A percentile compares a stretch with the other conserved stretches of the same genome.
These are phyloP conservation scores for Apotomis capreana DNA, from an alignment of 2,888 invertebrate genomes.

Conservation along the genomic window DNA sequence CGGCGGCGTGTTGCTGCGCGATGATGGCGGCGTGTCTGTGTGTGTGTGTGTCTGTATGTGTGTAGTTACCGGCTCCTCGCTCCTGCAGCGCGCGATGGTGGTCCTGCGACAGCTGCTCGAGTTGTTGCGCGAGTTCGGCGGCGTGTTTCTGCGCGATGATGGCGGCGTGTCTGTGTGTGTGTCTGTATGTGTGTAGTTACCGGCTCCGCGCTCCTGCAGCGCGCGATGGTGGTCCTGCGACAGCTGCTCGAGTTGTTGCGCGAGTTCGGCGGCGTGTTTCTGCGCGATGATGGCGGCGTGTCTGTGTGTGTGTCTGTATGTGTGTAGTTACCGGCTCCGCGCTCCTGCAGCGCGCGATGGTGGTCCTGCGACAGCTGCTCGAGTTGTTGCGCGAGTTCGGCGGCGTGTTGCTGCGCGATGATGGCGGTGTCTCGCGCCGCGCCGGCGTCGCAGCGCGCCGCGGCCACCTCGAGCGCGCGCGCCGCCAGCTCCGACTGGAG, in stretches of 20 bases:
- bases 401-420: slow-evolving; percentile 78
- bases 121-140: slow-evolving; percentile 82
- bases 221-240: slow-evolving; percentile 75
- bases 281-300: slow-evolving; percentile 54
- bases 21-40: slow-evolving; percentile 1
- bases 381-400: slow-evolving; percentile 71
- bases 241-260: slow-evolving; percentile 74
- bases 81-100: slow-evolving; percentile 60
- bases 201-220: slow-evolving; percentile 78
- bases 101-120: slow-evolving; percentile 70
- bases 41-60: neutral
- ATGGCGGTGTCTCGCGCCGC: slow-evolving; percentile 69
- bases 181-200: slow-evolving; percentile 3
- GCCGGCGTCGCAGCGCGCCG: slow-evolving; percentile 77
- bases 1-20: too few species aligned
- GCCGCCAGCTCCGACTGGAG: slow-evolving; percentile 72
- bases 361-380: slow-evolving; percentile 84
- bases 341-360: slow-evolving; percentile 83
- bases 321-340: slow-evolving; percentile 60
- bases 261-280: slow-evolving; percentile 66
- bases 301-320: slow-evolving; percentile 41
- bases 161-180: neutral
- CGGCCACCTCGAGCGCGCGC: slow-evolving; percentile 67
- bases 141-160: slow-evolving; percentile 54
- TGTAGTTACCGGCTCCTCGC: slow-evolving; percentile 56